These are phyloP conservation scores for Chorisops tibialis DNA, from an alignment of 2,888 invertebrate genomes.

Conservation along the genomic window DNA sequence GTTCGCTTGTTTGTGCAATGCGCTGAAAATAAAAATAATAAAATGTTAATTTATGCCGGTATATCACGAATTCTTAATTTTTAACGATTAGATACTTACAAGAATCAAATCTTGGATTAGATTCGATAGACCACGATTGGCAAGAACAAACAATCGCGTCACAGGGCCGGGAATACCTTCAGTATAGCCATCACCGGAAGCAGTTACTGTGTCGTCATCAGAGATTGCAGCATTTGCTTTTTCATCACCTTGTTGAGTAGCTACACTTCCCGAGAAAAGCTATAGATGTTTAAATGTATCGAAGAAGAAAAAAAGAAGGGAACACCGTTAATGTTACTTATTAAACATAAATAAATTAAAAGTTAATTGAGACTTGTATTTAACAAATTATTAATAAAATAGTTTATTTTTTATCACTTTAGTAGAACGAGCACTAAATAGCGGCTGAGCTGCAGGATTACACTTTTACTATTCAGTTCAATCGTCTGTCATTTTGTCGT, in stretches of 20 bases:
- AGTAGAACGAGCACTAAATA: conserved; percentile 8
- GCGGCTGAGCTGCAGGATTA: conserved; percentile 33
- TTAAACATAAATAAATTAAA: background rate
- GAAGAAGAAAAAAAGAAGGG: background rate
- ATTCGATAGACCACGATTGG: conserved; percentile 82
- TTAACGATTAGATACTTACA: conserved; percentile 55
- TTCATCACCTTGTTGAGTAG: conserved; percentile 62
- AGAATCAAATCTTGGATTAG: conserved; percentile 84
- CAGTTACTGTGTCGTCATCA: conserved; percentile 55
- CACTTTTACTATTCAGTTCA: conserved; percentile 26
- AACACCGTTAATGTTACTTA: background rate
- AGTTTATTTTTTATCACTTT: background rate
- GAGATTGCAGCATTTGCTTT: conserved; percentile 54
- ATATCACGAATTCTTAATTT: background rate
- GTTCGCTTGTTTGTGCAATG: conserved; percentile 84
- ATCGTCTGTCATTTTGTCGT: conserved; percentile 38
- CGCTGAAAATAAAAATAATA: conserved; percentile 55
- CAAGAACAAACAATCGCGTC: conserved; percentile 80
- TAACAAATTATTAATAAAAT: conserved; percentile 9
- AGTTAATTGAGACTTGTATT: too few relatives aligned
- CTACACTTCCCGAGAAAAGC: conserved; percentile 77
- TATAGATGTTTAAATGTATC: conserved; percentile 47
- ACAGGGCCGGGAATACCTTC: conserved; percentile 86
- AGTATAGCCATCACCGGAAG: conserved; percentile 63
- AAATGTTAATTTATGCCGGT: background rate